Evolutionary conservation across 2,797 vertebrate species (phyloP).

Genomic region (Meda fulgida): DNA sequence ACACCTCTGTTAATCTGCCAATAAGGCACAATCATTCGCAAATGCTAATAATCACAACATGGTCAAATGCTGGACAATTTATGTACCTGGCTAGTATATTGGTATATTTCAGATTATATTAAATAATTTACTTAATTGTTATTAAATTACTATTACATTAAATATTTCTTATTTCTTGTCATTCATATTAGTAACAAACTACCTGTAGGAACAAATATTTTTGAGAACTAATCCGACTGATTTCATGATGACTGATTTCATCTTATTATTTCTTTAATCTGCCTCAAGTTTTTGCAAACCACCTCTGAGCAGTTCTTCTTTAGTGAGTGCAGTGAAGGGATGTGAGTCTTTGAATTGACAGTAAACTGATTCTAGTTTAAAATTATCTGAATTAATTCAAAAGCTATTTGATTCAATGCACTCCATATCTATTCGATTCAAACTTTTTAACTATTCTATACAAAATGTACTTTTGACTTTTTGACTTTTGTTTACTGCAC

Average conservation of each 20-base stretch:
- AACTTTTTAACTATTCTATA: not conserved
- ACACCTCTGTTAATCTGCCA: not conserved
- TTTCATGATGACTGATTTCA: not conserved
- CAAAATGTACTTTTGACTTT: not conserved
- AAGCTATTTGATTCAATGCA: not conserved
- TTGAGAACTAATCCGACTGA: not conserved
- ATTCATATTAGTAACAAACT: not conserved
- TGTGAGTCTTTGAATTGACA: not conserved
- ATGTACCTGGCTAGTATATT: not conserved
- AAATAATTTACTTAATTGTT: too few species aligned
- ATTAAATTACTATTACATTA: not conserved
- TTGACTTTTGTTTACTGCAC: not conserved
- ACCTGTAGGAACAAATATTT: not conserved
- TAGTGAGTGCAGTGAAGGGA: not conserved
- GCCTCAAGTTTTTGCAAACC: not conserved
- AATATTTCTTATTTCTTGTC: not conserved
- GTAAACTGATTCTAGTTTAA: not conserved
- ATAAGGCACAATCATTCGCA: not conserved
- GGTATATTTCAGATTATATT: not conserved
- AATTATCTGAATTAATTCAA: not conserved
- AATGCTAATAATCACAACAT: not conserved
- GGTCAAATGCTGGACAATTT: not conserved
- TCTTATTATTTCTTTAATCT: not conserved
- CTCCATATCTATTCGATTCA: not conserved
- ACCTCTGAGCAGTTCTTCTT: too few species aligned